These are phyloP conservation scores for Acromyrmex charruanus DNA, from an alignment of 1,140 invertebrate species.

Conservation along the genomic window DNA sequence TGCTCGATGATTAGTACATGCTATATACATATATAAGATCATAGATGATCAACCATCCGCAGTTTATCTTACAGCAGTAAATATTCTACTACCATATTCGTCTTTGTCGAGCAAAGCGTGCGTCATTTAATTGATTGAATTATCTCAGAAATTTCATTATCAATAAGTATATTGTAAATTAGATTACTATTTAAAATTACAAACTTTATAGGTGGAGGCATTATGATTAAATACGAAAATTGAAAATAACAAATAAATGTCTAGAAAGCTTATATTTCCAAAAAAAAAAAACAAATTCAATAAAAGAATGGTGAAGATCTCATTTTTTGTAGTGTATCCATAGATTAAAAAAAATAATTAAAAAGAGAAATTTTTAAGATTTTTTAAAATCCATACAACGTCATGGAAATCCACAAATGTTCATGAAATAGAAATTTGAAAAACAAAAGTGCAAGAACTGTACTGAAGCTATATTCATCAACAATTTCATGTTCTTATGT, in stretches of 20 bases:
- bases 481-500: background rate
- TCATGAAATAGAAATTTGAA: background rate
- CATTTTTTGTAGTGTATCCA: background rate
- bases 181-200: background rate
- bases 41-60: conserved; percentile 45
- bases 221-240: background rate
- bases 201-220: background rate
- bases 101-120: background rate
- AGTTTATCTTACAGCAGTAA: conserved; percentile 62
- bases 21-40: conserved; percentile 70
- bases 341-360: background rate
- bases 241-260: background rate
- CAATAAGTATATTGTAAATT: background rate
- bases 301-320: background rate
- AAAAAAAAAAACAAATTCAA: background rate
- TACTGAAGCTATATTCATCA: background rate
- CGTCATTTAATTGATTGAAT: background rate
- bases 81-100: conserved; percentile 52
- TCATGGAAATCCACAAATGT: background rate
- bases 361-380: background rate
- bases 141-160: background rate
- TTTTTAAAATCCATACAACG: background rate
- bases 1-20: conserved; percentile 68
- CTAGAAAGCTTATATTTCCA: background rate
- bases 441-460: background rate